A percentile compares a stretch with the other conserved stretches of the same genome.
Evolutionary conservation across 2,888 invertebrate species (phyloP).

Genomic region (Rhopalosiphum nymphaeae): DNA sequence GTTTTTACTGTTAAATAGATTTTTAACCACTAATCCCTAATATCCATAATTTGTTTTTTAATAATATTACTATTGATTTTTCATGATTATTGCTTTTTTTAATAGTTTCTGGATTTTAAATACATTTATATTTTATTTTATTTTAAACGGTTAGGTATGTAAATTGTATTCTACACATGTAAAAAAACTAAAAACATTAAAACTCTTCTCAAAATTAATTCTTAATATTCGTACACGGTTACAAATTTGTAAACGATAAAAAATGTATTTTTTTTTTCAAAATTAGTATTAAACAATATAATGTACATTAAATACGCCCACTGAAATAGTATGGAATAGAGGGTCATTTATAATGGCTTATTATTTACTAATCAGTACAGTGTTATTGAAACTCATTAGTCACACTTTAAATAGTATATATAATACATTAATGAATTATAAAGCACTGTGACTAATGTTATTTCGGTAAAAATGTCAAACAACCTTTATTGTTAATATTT

Average conservation of each 20-base stretch:
- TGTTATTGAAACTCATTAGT: constrained; percentile 32
- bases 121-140: neutral
- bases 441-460: neutral
- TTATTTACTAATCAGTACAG: constrained; percentile 21
- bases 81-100: neutral
- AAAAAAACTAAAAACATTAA: neutral
- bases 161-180: neutral
- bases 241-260: neutral
- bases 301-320: neutral
- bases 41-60: neutral
- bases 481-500: neutral
- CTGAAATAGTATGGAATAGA: neutral
- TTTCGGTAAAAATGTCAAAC: neutral
- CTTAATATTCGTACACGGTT: neutral
- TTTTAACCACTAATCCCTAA: neutral
- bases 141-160: neutral
- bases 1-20: neutral
- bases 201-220: neutral
- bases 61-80: neutral
- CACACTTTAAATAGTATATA: neutral
- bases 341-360: constrained; percentile 7
- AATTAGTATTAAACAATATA: neutral
- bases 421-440: neutral
- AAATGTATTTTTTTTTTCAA: neutral
- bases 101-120: neutral